Evolutionary conservation across 2,888 invertebrate genomes (phyloP).

Genomic region (Cephus pulcher): DNA sequence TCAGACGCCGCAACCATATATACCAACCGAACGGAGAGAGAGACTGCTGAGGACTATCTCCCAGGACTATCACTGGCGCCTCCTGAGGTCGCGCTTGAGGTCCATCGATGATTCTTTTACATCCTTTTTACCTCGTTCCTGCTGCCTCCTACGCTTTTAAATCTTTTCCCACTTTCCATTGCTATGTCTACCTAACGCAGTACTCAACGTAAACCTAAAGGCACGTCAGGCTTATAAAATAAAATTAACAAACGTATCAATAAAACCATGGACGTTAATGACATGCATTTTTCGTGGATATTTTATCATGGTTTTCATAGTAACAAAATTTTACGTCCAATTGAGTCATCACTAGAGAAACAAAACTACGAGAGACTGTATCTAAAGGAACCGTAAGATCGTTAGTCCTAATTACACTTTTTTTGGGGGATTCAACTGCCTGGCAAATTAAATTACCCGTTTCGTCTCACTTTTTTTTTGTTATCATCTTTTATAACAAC

Average conservation of each 20-base stretch:
- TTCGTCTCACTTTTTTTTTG: too few relatives aligned
- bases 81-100: slow-evolving; percentile 20
- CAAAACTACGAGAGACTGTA: neutral
- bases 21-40: slow-evolving; percentile 43
- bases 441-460: neutral
- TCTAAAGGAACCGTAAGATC: neutral
- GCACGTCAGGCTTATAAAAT: neutral
- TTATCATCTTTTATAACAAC: too few relatives aligned
- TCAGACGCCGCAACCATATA: slow-evolving; percentile 65
- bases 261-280: neutral
- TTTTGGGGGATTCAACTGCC: neutral
- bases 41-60: slow-evolving; percentile 37
- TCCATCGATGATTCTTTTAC: slow-evolving; percentile 10
- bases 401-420: neutral
- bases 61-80: slow-evolving; percentile 54
- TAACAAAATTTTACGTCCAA: neutral
- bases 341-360: neutral
- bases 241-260: neutral
- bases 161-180: neutral
- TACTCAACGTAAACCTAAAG: neutral
- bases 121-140: neutral
- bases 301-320: neutral
- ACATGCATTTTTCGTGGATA: neutral
- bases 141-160: neutral
- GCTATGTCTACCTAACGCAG: neutral